Conservation (phyloP, 2,113 vertebrate species). For the Neodon shergylaensis region DNA sequence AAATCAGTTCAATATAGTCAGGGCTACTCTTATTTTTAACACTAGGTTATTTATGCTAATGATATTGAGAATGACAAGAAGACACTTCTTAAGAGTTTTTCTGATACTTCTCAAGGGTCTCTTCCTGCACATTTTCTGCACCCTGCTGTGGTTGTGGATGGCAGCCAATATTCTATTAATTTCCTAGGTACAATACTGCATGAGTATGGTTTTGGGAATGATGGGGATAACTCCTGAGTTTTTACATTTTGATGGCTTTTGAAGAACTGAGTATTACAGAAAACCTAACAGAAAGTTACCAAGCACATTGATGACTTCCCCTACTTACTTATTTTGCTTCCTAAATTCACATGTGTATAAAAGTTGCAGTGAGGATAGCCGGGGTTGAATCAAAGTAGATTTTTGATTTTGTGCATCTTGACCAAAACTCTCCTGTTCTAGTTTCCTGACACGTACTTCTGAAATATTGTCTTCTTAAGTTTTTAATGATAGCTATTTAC, state of each 20-base stretch:
- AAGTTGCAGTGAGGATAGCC: neutral
- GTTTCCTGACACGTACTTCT: neutral
- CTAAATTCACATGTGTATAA: neutral
- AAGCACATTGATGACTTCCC: neutral
- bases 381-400: neutral
- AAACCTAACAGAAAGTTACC: neutral
- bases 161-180: neutral
- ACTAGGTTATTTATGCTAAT: conserved; percentile 71
- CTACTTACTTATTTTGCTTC: neutral
- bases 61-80: neutral
- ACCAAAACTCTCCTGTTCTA: neutral
- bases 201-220: conserved; percentile 19
- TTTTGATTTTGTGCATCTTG: neutral
- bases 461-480: neutral
- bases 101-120: conserved; percentile 15
- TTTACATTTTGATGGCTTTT: neutral
- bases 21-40: conserved; percentile 67
- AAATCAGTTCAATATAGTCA: conserved; percentile 70
- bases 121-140: neutral
- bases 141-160: neutral
- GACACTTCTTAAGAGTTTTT: conserved; percentile 41
- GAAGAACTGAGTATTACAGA: neutral
- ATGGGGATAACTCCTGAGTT: neutral
- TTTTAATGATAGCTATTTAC: neutral
- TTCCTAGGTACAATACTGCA: neutral